These are phyloP conservation scores for Scaptomyza pallida DNA, from an alignment of 1,140 invertebrate genomes.

Conservation along the genomic window DNA sequence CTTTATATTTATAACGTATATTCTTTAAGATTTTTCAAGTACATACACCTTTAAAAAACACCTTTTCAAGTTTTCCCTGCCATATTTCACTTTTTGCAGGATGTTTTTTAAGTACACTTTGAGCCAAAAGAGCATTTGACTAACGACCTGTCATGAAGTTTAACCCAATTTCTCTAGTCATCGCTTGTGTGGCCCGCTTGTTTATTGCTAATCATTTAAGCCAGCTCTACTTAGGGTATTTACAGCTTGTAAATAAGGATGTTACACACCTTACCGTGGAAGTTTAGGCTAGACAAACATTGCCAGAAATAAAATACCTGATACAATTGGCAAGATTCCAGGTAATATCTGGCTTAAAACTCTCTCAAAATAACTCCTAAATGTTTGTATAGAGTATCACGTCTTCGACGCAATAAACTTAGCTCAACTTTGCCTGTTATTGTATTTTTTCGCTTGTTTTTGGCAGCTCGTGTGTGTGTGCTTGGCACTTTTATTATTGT, in stretches of 20 bases:
- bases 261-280: no score
- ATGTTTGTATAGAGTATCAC: not conserved
- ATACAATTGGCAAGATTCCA: not conserved
- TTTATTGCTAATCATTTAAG: conserved; percentile 67
- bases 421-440: conserved; percentile 12
- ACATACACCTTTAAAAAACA: no score
- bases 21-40: no score
- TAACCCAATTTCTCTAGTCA: conserved; percentile 44
- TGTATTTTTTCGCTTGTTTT: conserved; percentile 4
- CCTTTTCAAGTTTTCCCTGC: no score
- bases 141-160: conserved; percentile 34
- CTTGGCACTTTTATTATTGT: conserved; percentile 57
- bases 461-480: conserved; percentile 11
- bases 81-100: no score
- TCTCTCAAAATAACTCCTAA: not conserved
- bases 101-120: not conserved
- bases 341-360: no score
- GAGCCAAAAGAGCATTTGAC: conserved; percentile 33
- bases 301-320: not conserved
- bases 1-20: no score
- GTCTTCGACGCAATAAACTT: not conserved
- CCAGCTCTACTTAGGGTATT: conserved; percentile 13
- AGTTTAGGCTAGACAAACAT: not conserved
- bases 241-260: not conserved
- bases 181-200: conserved; percentile 42